A percentile compares a stretch with the other conserved stretches of the same genome.
Conservation (phyloP, 2,888 invertebrate genomes). For the Monoplex corrugatus region DNA sequence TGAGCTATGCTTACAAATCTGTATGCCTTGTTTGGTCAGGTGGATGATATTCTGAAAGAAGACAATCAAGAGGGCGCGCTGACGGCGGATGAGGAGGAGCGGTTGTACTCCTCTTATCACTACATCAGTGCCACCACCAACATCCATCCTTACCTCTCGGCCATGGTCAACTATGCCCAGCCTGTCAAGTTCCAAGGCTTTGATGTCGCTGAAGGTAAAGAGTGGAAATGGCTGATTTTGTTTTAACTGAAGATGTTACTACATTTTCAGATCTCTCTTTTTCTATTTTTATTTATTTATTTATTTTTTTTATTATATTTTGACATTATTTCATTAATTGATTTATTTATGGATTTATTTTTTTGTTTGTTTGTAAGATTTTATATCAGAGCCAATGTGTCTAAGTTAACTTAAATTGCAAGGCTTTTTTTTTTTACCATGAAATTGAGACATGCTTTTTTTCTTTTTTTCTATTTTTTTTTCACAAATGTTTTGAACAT, state of each 20-base stretch:
- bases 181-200: conserved; percentile 99
- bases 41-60: conserved; percentile 58
- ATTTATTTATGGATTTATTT: too few relatives aligned
- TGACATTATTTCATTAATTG: too few relatives aligned
- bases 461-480: too few relatives aligned
- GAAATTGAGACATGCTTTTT: too few relatives aligned
- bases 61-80: conserved; percentile 67
- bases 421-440: too few relatives aligned
- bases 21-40: too few relatives aligned
- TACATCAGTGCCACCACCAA: conserved; percentile 99
- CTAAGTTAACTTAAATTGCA: too few relatives aligned
- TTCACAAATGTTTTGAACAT: too few relatives aligned
- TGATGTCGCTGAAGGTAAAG: conserved; percentile 95
- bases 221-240: too few relatives aligned
- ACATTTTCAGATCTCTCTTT: not conserved
- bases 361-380: too few relatives aligned
- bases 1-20: too few relatives aligned
- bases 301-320: not conserved
- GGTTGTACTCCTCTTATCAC: conserved; percentile 85
- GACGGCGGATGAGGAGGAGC: conserved; percentile 83
- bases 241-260: not conserved
- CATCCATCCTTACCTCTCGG: conserved; percentile 99
- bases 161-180: conserved; percentile 99
- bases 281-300: not conserved
- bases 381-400: too few relatives aligned